Base-by-base conservation (phyloP, 37 sponge, comb jelly and placozoan genomes). In the Spongilla lacustris region DNA sequence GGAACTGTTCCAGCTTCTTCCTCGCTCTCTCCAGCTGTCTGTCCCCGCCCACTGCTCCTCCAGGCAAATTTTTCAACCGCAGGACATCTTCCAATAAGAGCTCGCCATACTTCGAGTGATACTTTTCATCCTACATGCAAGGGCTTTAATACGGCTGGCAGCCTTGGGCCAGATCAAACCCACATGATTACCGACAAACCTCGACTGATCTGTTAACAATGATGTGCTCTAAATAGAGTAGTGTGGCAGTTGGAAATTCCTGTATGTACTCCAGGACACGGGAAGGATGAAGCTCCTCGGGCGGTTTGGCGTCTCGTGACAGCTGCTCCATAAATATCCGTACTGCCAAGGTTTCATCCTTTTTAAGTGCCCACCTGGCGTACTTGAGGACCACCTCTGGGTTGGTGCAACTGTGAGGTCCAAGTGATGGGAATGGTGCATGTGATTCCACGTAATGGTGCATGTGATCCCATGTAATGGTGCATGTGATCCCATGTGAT, bases 281-380 rank as follows among this genome's bases (percentile, higher is more conserved):
- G 9, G 67, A 69, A 9, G 85, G 80, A 1, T 68, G 32, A 21
- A 93, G 68, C 25, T 33, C n/a, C 6, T 74, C 75, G n/a, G 49
- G 31, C 29, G 23, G 21, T 68, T 50, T 23, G 21, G 36, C 76
- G 27, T 34, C 33, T 36, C 78, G 72, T 3, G 41, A 41, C 41
- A 41, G 41, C 41, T 41, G 41, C 68, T 82, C 78, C 6, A 90
- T 92, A 85, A 95, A 92, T 33, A 93, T 89, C 41, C 67, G 75
- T 30, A 68, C 89, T 2, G 88, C 92, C 75, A 87, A 23, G 29
- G 25, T 49, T 75, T 96, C 87, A 34, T 94, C 85, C 50, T 82
- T 81, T 27, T 94, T 78, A 28, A 96, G 84, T 10, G 92, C 97
- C 97, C 97, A 96, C 68, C 75, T 75, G 35, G 94, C 90, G 73